phyloP scores from a whole-genome alignment of 2,888 invertebrate genomes.

The Cataglyphis rosenhaueri region DNA sequence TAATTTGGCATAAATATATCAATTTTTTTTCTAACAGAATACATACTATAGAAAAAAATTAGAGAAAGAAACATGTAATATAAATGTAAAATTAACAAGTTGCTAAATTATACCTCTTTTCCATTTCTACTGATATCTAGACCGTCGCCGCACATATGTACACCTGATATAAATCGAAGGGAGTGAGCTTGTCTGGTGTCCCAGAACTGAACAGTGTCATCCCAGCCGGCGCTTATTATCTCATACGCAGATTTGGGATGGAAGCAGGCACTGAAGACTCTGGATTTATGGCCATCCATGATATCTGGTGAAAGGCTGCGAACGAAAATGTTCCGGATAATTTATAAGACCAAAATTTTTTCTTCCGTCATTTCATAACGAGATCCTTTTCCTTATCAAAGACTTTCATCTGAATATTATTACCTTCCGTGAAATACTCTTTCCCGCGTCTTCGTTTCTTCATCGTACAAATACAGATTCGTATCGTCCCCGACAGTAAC shows the following conservation, averaged over 20 bases:
- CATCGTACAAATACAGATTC: slow-evolving; percentile 89
- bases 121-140: slow-evolving; percentile 89
- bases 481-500: slow-evolving; percentile 89
- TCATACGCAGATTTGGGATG: slow-evolving; percentile 89
- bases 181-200: slow-evolving; percentile 89
- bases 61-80: background rate
- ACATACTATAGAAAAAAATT: background rate
- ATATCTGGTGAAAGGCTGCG: slow-evolving; percentile 85
- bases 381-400: background rate
- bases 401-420: background rate
- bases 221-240: slow-evolving; percentile 90
- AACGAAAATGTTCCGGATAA: background rate
- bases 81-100: background rate
- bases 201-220: slow-evolving; percentile 89
- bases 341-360: slow-evolving; percentile 2
- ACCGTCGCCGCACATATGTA: slow-evolving; percentile 90
- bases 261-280: slow-evolving; percentile 89
- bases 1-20: background rate
- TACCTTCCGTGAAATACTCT: slow-evolving; percentile 88
- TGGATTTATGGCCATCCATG: slow-evolving; percentile 88
- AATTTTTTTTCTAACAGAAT: background rate
- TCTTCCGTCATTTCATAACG: background rate
- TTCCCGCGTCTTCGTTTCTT: slow-evolving; percentile 89
- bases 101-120: slow-evolving; percentile 86
- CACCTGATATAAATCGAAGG: slow-evolving; percentile 87